phyloP scores from a whole-genome alignment of 1,140 invertebrate genomes.

The Elymnias hypermnestra region DNA sequence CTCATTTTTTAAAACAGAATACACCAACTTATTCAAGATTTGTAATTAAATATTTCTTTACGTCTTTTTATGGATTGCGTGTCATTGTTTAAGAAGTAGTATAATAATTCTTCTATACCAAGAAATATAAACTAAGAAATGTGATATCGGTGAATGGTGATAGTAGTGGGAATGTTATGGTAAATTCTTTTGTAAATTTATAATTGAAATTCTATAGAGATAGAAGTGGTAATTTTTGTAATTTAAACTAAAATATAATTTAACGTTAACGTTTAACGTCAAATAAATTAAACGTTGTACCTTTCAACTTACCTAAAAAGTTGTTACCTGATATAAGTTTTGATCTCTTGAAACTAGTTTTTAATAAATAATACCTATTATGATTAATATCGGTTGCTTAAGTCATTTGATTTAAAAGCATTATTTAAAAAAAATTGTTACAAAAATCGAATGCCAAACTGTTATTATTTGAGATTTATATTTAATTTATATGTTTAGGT shows the following conservation, averaged over 20 bases:
- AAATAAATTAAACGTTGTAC: constrained; percentile 23
- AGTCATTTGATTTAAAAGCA: constrained; percentile 27
- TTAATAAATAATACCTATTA: constrained; percentile 35
- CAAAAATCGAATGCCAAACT: constrained; percentile 52
- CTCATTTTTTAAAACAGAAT: no score
- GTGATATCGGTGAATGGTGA: constrained; percentile 59
- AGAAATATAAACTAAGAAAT: constrained; percentile 17
- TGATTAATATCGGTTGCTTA: constrained; percentile 44
- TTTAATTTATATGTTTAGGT: constrained; percentile 54
- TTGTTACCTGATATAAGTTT: constrained; percentile 67
- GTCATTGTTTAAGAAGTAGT: neutral
- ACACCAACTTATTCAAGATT: no score
- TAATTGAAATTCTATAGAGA: constrained; percentile 19
- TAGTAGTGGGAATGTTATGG: constrained; percentile 37
- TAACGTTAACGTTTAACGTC: no score
- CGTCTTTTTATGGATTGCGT: no score
- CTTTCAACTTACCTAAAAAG: constrained; percentile 32
- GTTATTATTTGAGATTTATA: constrained; percentile 67
- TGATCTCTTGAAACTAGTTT: constrained; percentile 69
- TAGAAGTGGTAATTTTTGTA: constrained; percentile 27
- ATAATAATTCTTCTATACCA: neutral
- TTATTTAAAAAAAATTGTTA: constrained; percentile 16
- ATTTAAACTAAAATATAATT: constrained; percentile 24
- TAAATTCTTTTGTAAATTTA: constrained; percentile 24
- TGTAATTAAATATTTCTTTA: no score